Conservation (phyloP, 2,113 vertebrate species). For the Phaethornis superciliosus region DNA sequence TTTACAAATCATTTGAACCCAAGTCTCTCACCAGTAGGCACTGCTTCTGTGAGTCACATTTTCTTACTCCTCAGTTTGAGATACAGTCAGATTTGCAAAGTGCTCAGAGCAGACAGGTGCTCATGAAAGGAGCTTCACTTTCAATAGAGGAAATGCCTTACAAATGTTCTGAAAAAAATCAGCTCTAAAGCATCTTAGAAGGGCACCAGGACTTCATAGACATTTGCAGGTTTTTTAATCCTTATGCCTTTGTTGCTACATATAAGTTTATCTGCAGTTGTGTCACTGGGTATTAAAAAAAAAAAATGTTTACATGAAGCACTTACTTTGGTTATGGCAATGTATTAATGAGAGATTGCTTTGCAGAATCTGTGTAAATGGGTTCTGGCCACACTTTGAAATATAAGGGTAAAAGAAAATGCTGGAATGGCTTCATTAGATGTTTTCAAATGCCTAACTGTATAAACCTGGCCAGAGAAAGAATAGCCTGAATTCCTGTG, state of each 20-base stretch:
- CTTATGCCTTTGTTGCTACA: neutral
- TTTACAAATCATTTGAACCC: neutral
- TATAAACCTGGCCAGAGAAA: neutral
- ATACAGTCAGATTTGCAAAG: neutral
- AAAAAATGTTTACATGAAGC: neutral
- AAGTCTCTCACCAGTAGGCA: neutral
- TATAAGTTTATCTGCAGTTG: neutral
- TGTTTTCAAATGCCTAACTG: neutral
- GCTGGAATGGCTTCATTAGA: neutral
- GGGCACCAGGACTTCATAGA: neutral
- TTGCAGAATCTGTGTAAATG: neutral
- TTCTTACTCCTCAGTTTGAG: neutral
- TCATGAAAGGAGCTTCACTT: neutral
- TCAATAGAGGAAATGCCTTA: neutral
- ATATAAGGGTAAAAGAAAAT: neutral
- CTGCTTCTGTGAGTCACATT: neutral
- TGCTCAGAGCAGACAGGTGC: neutral
- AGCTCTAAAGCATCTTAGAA: neutral
- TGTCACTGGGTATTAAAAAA: neutral
- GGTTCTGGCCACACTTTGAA: neutral
- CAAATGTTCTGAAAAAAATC: neutral
- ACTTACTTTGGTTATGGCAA: fast-evolving
- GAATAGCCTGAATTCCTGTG: neutral
- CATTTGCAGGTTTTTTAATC: neutral
- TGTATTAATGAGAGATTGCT: neutral